phyloP scores from a whole-genome alignment of 2,888 invertebrate genomes.

The Protodeltote pygarga region DNA sequence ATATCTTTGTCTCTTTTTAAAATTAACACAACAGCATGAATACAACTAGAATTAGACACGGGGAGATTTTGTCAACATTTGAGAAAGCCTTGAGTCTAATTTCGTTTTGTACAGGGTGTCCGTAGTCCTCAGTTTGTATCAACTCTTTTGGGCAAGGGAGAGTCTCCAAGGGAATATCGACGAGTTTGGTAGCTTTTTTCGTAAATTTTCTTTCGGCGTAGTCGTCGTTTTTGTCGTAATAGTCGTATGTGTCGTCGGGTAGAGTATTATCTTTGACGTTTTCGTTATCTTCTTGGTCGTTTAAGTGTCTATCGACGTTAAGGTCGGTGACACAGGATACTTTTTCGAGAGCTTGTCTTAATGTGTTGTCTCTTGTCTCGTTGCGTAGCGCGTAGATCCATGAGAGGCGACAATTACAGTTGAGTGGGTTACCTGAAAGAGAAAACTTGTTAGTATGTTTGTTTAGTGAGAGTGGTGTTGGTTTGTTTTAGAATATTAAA shows the following conservation, averaged over 20 bases:
- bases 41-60: constrained; percentile 61
- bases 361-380: constrained; percentile 90
- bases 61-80: constrained; percentile 58
- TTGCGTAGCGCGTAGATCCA: constrained; percentile 93
- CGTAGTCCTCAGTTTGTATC: constrained; percentile 78
- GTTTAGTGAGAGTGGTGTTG: constrained; percentile 1
- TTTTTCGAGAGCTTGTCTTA: constrained; percentile 90
- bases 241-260: constrained; percentile 76
- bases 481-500: too few relatives aligned
- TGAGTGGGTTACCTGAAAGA: constrained; percentile 92
- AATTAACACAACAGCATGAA: constrained; percentile 61
- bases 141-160: constrained; percentile 82
- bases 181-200: constrained; percentile 71
- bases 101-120: constrained; percentile 81
- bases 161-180: constrained; percentile 75
- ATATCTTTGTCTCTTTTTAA: constrained; percentile 63
- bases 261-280: constrained; percentile 62
- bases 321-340: constrained; percentile 90
- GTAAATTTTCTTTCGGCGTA: constrained; percentile 65
- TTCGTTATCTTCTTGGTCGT: constrained; percentile 63
- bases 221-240: constrained; percentile 76
- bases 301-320: constrained; percentile 64
- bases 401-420: constrained; percentile 93
- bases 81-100: constrained; percentile 81
- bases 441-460: constrained; percentile 45